Base-by-base conservation (phyloP, 2,797 vertebrate species). In the Acanthurus tractus region DNA sequence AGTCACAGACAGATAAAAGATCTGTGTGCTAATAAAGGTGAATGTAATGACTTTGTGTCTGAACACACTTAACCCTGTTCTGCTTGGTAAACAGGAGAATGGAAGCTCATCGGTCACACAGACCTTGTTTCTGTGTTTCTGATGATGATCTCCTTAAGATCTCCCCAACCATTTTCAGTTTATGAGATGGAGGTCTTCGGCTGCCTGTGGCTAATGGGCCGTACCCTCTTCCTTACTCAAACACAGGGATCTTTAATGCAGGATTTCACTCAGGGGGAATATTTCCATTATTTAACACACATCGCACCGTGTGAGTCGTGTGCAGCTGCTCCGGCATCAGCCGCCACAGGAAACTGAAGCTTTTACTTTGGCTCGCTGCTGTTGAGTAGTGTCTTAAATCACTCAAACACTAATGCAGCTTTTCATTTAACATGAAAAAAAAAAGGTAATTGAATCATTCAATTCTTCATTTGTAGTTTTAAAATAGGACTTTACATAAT, bases 121-220 rank as follows among this genome's bases (percentile, higher is more conserved):
- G 48, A 25, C 8, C 15, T 14, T 68, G 29, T 50, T n/a, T n/a
- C 22, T 44, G 49, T 48, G 38, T 59, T 40, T 40, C 5, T 3
- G 9, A 40, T 40, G 18, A 23, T 49, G 42, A 20, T 66, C 36
- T 69, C 10, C 50, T 57, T 0, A 13, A 57, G 18, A 66, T 36
- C 48, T 67, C 42, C 2, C 8, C 69, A 34, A 34, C 52, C 22
- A 0, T 74, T 57, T 70, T 59, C 52, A 9, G 42, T 48, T n/a
- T 44, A 38, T 6, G 2, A 61, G 58, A 38, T 67, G 18, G 22
- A 67, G 56, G 70, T 74, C 70, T 76, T 22, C 14, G 29, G 70
- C 80, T 72, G 76, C 54, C 56, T 55, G 57, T 72, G 82, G 71
- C 80, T 92, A 92, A 91, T 92, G 87, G 84, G 61, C 84, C 62